Evolutionary conservation across 2,113 vertebrate genomes (phyloP).

Genomic region (Gorsachius goisagi): DNA sequence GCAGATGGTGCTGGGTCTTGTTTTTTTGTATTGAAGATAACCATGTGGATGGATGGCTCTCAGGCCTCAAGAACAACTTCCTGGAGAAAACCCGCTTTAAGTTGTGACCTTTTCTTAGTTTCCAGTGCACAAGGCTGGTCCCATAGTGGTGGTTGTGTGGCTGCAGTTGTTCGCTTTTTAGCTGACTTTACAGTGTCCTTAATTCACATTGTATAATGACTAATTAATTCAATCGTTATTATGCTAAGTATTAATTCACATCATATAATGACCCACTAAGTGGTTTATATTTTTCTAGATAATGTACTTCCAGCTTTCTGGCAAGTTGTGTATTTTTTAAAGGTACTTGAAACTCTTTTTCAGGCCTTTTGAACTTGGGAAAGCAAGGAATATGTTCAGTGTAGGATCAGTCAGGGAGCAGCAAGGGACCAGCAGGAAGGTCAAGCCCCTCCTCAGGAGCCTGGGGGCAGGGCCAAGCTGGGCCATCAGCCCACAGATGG

Average conservation of each 20-base stretch:
- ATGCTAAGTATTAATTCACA: background rate
- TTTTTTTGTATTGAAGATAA: background rate
- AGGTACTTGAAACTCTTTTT: background rate
- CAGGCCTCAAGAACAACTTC: background rate
- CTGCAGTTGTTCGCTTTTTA: background rate
- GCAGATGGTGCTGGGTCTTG: slow-evolving; percentile 15
- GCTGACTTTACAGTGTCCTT: background rate
- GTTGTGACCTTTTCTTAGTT: background rate
- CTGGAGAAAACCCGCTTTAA: background rate
- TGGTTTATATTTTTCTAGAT: background rate
- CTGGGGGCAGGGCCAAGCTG: rapidly evolving
- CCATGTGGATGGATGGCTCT: background rate
- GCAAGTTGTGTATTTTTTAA: background rate
- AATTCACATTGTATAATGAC: background rate
- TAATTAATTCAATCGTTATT: background rate
- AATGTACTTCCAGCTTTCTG: background rate
- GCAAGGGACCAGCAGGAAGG: too few relatives aligned
- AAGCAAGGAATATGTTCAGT: rapidly evolving
- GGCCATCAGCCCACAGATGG: background rate
- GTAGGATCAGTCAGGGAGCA: background rate
- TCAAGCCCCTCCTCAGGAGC: background rate
- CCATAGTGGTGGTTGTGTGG: background rate
- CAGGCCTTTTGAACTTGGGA: background rate
- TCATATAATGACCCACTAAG: background rate
- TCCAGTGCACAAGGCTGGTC: background rate